A percentile compares a stretch with the other conserved stretches of the same genome.
phyloP scores from a whole-genome alignment of 2,888 invertebrate genomes.

The Apoda limacodes region DNA sequence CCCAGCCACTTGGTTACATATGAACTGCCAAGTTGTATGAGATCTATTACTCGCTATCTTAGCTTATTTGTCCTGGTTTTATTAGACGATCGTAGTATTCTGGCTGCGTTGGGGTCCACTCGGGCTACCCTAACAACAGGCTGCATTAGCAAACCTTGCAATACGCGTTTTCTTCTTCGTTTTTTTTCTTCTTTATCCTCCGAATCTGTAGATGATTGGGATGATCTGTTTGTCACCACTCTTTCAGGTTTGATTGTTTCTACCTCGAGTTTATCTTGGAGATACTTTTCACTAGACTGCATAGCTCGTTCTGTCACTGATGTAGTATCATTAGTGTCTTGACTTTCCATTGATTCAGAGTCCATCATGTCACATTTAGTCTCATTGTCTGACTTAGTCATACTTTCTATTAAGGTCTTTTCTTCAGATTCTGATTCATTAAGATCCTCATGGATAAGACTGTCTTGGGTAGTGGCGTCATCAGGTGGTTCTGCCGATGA shows the following conservation, averaged over 20 bases:
- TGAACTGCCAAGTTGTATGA: slow-evolving; percentile 15
- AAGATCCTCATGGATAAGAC: slow-evolving; percentile 41
- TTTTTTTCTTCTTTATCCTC: slow-evolving; percentile 34
- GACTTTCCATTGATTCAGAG: slow-evolving; percentile 8
- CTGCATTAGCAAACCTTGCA: slow-evolving; percentile 57
- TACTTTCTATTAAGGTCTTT: slow-evolving; percentile 23
- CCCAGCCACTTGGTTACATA: slow-evolving; percentile 20
- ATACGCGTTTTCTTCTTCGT: slow-evolving; percentile 37
- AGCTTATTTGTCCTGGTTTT: slow-evolving; percentile 24
- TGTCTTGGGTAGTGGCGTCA: slow-evolving; percentile 41
- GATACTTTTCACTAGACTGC: slow-evolving; percentile 22
- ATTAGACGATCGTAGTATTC: slow-evolving; percentile 44
- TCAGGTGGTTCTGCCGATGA: slow-evolving; percentile 43
- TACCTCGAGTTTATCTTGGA: slow-evolving; percentile 27
- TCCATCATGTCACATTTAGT: slow-evolving; percentile 10
- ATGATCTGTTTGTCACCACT: slow-evolving; percentile 28
- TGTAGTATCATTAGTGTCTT: slow-evolving; percentile 11
- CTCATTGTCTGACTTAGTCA: slow-evolving; percentile 22
- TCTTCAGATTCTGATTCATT: slow-evolving; percentile 34
- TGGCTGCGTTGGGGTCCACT: slow-evolving; percentile 54
- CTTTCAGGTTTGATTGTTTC: slow-evolving; percentile 23
- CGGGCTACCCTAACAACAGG: slow-evolving; percentile 77
- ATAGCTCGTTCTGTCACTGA: slow-evolving; percentile 7
- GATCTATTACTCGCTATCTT: slow-evolving; percentile 34
- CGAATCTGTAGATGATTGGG: slow-evolving; percentile 33